These are phyloP conservation scores for Pseudocheirus occidentalis DNA, from an alignment of 2,797 vertebrate genomes.

Conservation along the genomic window DNA sequence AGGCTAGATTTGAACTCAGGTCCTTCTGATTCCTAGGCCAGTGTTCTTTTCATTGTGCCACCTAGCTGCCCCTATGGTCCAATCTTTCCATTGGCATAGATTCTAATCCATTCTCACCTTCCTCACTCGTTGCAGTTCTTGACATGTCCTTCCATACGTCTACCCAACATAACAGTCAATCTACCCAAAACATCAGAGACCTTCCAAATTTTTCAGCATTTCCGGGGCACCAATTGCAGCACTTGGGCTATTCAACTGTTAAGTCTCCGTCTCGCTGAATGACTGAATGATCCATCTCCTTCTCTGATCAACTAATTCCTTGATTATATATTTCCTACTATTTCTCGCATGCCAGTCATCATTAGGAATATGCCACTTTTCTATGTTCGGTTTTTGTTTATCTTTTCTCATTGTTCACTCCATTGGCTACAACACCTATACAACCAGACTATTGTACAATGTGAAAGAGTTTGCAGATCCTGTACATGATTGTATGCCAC, in stretches of 20 bases:
- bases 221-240: background rate
- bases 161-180: background rate
- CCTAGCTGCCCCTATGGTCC: background rate
- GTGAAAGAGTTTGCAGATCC: too few relatives aligned
- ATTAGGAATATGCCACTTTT: background rate
- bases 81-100: background rate
- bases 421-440: too few relatives aligned
- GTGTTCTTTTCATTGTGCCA: too few relatives aligned
- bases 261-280: background rate
- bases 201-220: background rate
- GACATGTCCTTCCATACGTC: background rate
- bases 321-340: background rate
- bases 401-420: too few relatives aligned
- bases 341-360: background rate
- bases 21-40: too few relatives aligned
- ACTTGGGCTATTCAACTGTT: background rate
- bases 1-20: too few relatives aligned
- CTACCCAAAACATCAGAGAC: background rate
- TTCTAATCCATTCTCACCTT: background rate
- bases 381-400: too few relatives aligned
- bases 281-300: background rate
- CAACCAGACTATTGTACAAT: too few relatives aligned
- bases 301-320: background rate
- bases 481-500: too few relatives aligned
- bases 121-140: background rate